Conservation (phyloP, 2,888 invertebrate genomes). For the Xestia ashworthii region DNA sequence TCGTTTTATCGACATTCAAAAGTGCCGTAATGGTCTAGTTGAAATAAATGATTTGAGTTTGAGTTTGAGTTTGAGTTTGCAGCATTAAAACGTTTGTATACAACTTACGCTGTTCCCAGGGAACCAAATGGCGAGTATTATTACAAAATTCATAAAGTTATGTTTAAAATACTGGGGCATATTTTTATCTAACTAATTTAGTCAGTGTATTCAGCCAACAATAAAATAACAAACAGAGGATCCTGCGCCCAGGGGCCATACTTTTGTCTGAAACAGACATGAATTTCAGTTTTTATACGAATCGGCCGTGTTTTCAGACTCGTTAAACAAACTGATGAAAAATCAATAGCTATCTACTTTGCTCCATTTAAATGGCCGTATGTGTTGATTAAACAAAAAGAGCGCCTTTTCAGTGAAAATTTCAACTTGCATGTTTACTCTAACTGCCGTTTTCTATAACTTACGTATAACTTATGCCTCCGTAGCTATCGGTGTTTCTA, state of each 20-base stretch:
- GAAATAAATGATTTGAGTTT: too few species aligned
- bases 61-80: too few species aligned
- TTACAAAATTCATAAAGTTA: conserved; percentile 34
- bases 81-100: conserved; percentile 37
- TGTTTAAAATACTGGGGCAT: conserved; percentile 36
- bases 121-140: conserved; percentile 27
- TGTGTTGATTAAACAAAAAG: conserved; percentile 1
- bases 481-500: too few species aligned
- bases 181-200: conserved; percentile 42
- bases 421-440: neutral
- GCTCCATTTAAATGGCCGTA: conserved; percentile 36
- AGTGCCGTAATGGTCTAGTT: too few species aligned
- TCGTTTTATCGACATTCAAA: too few species aligned
- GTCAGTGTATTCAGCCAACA: conserved; percentile 50
- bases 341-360: conserved; percentile 71
- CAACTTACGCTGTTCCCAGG: conserved; percentile 28
- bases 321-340: conserved; percentile 81
- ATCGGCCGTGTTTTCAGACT: conserved; percentile 75
- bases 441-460: too few species aligned
- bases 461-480: too few species aligned
- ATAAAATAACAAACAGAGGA: conserved; percentile 53
- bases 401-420: neutral
- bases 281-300: conserved; percentile 76
- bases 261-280: conserved; percentile 73
- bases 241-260: conserved; percentile 44